These are phyloP conservation scores for Myotis davidii DNA, from an alignment of 2,113 vertebrate genomes.

Conservation along the genomic window DNA sequence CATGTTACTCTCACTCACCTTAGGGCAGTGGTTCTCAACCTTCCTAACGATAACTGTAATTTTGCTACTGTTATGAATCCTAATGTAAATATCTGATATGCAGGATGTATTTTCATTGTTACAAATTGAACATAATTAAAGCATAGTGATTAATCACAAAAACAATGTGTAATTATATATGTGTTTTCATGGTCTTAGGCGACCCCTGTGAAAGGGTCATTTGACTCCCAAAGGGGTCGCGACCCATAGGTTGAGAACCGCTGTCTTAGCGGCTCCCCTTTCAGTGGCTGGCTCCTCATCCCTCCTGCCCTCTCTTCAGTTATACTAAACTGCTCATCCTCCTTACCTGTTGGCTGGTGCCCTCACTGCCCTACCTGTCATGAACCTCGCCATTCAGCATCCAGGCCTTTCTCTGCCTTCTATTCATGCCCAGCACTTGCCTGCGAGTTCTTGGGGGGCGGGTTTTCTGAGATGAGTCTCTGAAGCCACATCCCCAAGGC, in stretches of 20 bases:
- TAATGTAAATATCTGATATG: too few relatives aligned
- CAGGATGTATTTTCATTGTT: too few relatives aligned
- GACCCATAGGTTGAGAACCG: too few relatives aligned
- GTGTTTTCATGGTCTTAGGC: too few relatives aligned
- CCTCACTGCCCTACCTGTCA: neutral
- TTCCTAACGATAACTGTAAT: too few relatives aligned
- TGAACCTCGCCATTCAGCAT: accelerated
- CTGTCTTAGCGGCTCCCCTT: neutral
- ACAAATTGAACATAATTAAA: too few relatives aligned
- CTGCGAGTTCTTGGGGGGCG: neutral
- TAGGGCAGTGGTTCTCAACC: too few relatives aligned
- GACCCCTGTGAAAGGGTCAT: too few relatives aligned
- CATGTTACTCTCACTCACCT: neutral
- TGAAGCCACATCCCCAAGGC: neutral
- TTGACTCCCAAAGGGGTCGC: too few relatives aligned
- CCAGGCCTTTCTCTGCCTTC: neutral
- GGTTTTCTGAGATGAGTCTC: neutral
- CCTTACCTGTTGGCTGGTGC: neutral
- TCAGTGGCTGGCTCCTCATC: neutral
- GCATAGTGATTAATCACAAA: too few relatives aligned
- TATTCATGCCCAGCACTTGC: neutral
- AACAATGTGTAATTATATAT: too few relatives aligned
- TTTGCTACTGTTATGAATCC: too few relatives aligned
- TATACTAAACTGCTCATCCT: neutral
- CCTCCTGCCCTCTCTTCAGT: neutral